phyloP scores from a whole-genome alignment of 2,797 vertebrate species.

The Cossypha polioptera region DNA sequence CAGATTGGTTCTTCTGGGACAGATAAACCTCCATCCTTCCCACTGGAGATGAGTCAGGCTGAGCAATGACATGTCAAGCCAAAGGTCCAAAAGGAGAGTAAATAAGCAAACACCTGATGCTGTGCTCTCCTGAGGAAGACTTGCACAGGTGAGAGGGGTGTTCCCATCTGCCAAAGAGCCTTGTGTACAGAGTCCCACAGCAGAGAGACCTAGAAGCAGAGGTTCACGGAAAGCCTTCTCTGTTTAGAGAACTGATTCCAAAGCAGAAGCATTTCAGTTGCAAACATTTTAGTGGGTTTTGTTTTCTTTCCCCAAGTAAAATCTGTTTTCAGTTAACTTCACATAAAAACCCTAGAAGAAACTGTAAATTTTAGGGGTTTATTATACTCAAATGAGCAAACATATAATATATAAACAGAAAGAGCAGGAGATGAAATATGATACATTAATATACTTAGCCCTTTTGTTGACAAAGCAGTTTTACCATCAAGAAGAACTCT shows the following conservation, averaged over 20 bases:
- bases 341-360: conserved; percentile 12
- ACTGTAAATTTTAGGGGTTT: conserved; percentile 23
- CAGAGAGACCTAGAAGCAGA: not conserved
- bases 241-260: not conserved
- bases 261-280: not conserved
- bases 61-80: not conserved
- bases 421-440: not conserved
- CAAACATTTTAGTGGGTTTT: not conserved
- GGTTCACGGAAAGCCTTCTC: not conserved
- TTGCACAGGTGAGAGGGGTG: not conserved
- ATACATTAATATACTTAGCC: not conserved
- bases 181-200: not conserved
- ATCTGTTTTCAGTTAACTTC: conserved; percentile 42
- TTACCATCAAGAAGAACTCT: not conserved
- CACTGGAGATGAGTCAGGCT: not conserved
- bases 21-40: not conserved
- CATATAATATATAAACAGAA: not conserved
- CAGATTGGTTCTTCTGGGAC: not conserved
- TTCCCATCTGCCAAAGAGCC: not conserved
- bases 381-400: not conserved
- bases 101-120: not conserved
- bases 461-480: conserved; percentile 37
- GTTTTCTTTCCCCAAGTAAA: conserved; percentile 3
- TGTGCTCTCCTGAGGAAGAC: not conserved
- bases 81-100: not conserved